Evolutionary conservation across 2,797 vertebrate genomes (phyloP).

Genomic region (Furcifer pardalis): DNA sequence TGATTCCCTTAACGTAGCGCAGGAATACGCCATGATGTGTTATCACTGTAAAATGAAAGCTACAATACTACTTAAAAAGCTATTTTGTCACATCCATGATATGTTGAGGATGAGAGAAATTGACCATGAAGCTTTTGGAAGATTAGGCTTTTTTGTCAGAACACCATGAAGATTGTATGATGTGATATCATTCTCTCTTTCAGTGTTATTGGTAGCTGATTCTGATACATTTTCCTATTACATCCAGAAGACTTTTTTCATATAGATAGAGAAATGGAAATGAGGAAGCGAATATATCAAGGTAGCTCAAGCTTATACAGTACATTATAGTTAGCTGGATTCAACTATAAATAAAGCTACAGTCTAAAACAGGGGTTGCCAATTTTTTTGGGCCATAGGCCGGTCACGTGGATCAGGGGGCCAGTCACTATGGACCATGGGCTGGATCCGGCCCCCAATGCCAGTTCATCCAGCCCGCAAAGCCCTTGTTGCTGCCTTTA

Average conservation of each 20-base stretch:
- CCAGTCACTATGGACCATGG: too few species aligned
- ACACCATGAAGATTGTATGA: slow-evolving; percentile 11
- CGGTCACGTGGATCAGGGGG: too few species aligned
- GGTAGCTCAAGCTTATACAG: not conserved
- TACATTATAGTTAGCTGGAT: not conserved
- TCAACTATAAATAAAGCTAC: not conserved
- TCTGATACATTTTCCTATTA: not conserved
- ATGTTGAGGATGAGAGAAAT: slow-evolving; percentile 26
- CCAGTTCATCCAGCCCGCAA: too few species aligned
- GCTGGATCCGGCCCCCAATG: too few species aligned
- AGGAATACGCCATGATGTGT: slow-evolving; percentile 6
- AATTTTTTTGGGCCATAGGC: too few species aligned
- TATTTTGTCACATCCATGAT: slow-evolving; percentile 28
- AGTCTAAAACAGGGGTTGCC: not conserved
- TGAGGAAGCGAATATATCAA: not conserved
- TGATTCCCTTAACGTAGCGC: slow-evolving; percentile 32
- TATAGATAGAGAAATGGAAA: slow-evolving; percentile 1
- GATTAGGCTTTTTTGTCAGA: slow-evolving; percentile 15
- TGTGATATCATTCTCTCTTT: slow-evolving; percentile 3
- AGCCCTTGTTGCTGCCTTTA: too few species aligned
- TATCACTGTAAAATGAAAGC: slow-evolving; percentile 41
- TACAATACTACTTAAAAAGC: slow-evolving; percentile 26
- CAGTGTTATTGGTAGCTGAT: slow-evolving; percentile 8
- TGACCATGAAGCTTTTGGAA: slow-evolving; percentile 38
- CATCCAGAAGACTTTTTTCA: not conserved